Conservation (phyloP, 2,797 vertebrate species). For the Propithecus deckenii region DNA sequence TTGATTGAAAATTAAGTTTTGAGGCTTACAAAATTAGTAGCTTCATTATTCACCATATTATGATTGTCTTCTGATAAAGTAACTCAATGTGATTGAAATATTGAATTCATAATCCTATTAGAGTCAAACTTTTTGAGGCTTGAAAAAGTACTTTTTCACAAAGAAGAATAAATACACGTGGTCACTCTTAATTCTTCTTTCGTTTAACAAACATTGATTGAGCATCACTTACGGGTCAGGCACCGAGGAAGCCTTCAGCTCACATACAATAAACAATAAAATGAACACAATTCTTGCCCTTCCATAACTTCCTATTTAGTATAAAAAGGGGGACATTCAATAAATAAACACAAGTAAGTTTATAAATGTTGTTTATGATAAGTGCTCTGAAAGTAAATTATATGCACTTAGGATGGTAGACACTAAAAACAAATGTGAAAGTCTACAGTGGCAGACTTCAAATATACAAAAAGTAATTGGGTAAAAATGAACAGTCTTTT, state of each 20-base stretch:
- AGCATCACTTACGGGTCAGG: fast-evolving
- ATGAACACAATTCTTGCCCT: neutral
- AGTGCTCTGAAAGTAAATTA: neutral
- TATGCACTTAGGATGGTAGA: neutral
- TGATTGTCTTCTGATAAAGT: neutral
- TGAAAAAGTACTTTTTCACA: neutral
- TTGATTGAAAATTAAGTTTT: conserved; percentile 44
- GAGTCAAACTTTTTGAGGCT: neutral
- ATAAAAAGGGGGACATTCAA: neutral
- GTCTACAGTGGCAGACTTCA: neutral
- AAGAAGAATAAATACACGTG: neutral
- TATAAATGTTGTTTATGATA: neutral
- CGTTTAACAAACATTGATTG: too few species aligned
- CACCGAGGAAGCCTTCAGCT: fast-evolving
- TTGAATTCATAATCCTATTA: neutral
- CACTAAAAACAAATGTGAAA: neutral
- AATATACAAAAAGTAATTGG: neutral
- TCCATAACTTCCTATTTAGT: neutral
- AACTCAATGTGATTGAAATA: neutral
- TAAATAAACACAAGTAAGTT: neutral
- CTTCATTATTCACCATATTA: neutral
- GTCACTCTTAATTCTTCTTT: neutral
- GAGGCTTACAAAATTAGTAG: neutral
- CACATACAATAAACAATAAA: neutral
- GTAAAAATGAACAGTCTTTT: too few species aligned